Conservation (phyloP, 2,113 vertebrate genomes). For the Macaca mulatta region DNA sequence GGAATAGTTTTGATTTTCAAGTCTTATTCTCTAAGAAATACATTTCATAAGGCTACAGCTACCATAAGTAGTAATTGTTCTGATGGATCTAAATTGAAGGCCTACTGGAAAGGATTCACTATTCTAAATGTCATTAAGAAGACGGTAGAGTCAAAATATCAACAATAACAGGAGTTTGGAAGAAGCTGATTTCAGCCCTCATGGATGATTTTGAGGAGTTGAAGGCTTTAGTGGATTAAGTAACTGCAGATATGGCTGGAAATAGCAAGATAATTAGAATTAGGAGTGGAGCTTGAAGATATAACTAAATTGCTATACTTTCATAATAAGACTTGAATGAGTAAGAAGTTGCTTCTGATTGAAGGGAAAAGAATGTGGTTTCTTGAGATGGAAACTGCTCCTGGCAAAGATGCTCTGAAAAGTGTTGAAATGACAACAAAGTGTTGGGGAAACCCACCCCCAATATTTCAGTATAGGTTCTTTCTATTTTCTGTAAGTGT, state of each 20-base stretch:
- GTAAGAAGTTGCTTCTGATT: not conserved
- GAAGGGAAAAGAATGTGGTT: not conserved
- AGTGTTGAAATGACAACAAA: not conserved
- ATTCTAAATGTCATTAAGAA: not conserved
- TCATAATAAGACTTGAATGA: not conserved
- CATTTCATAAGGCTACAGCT: not conserved
- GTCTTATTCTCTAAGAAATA: not conserved
- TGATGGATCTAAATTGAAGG: not conserved
- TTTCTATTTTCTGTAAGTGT: too few relatives aligned
- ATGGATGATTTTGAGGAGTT: not conserved
- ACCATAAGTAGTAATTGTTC: not conserved
- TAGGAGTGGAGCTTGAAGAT: not conserved
- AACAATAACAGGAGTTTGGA: not conserved
- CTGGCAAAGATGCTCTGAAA: not conserved
- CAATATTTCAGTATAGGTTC: too few relatives aligned
- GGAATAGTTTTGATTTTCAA: not conserved
- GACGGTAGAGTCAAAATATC: not conserved
- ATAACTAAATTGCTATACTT: not conserved
- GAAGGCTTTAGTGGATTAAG: not conserved
- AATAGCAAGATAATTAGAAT: not conserved
- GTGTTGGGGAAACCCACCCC: too few relatives aligned
- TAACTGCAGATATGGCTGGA: not conserved
- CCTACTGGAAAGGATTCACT: not conserved
- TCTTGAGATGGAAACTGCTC: not conserved
- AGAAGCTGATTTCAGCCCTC: not conserved